A percentile compares a stretch with the other conserved stretches of the same genome.
These are phyloP conservation scores for Anthopleura xanthogrammica DNA, from an alignment of 92 coral and sea anemone species.

Conservation along the genomic window DNA sequence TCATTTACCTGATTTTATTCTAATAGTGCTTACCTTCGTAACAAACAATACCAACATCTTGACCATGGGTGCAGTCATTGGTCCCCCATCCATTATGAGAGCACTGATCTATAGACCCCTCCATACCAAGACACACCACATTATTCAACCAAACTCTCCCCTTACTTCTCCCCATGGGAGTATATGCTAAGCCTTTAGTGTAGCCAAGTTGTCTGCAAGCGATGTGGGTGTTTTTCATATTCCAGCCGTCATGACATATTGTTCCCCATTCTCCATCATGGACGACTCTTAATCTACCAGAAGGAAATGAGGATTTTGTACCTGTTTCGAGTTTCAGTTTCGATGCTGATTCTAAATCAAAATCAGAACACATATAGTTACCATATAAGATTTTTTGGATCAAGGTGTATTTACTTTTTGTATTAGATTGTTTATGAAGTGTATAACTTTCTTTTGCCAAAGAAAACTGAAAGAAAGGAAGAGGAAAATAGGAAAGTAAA, in stretches of 20 bases:
- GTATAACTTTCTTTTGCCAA: no score
- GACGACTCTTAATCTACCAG: neutral
- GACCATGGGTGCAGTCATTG: neutral
- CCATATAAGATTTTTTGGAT: no score
- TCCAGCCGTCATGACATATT: conserved; percentile 14
- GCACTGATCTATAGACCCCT: neutral
- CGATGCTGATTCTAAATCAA: neutral
- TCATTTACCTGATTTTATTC: no score
- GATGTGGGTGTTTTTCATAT: neutral
- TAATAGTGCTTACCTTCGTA: neutral
- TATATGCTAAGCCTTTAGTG: conserved; percentile 1
- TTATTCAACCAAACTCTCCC: neutral
- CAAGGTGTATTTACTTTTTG: no score
- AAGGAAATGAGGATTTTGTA: neutral
- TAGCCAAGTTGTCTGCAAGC: conserved; percentile 12
- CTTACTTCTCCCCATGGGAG: neutral
- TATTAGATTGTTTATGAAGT: no score
- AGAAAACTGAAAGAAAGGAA: no score
- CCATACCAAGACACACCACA: neutral
- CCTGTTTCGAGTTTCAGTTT: neutral
- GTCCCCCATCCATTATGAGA: neutral
- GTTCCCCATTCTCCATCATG: conserved; percentile 10
- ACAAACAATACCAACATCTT: conserved; percentile 1
- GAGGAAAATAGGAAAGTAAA: no score
- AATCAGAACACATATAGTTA: neutral